Conservation (phyloP, 2,888 invertebrate species). For the Philaethria dido region DNA sequence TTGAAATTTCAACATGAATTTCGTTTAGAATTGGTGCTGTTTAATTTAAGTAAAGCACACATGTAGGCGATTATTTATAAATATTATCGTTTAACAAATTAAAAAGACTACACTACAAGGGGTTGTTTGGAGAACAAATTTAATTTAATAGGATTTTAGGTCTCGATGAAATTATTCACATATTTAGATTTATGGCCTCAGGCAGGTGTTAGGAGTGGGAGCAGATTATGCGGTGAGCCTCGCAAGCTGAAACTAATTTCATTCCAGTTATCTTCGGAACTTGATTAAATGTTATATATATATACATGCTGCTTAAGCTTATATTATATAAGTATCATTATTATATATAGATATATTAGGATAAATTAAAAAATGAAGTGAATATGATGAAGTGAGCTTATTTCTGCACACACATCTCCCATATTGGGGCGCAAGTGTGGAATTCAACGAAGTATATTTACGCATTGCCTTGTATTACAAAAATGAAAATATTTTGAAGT, state of each 20-base stretch:
- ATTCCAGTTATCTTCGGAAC: constrained; percentile 5
- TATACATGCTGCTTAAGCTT: neutral
- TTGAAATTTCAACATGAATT: constrained; percentile 7
- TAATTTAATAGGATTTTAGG: constrained; percentile 8
- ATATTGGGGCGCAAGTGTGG: too few species aligned
- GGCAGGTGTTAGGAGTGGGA: constrained; percentile 8
- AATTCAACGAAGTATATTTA: too few species aligned
- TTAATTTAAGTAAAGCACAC: neutral
- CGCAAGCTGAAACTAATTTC: constrained; percentile 15
- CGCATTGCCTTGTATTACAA: too few species aligned
- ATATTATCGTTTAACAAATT: neutral
- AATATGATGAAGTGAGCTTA: too few species aligned
- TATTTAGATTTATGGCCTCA: constrained; percentile 5
- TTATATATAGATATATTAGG: too few species aligned
- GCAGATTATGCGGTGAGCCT: constrained; percentile 19
- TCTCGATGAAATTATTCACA: constrained; percentile 19
- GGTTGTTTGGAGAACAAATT: constrained; percentile 2
- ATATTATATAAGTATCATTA: neutral
- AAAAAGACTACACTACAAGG: neutral
- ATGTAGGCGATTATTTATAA: neutral
- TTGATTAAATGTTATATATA: constrained; percentile 6
- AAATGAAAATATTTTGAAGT: too few species aligned
- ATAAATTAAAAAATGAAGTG: too few species aligned
- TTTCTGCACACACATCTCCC: too few species aligned
- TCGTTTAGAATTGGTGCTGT: constrained; percentile 10